phyloP scores from a whole-genome alignment of 2,888 invertebrate genomes.

The Dimorphilus gyrociliatus region DNA sequence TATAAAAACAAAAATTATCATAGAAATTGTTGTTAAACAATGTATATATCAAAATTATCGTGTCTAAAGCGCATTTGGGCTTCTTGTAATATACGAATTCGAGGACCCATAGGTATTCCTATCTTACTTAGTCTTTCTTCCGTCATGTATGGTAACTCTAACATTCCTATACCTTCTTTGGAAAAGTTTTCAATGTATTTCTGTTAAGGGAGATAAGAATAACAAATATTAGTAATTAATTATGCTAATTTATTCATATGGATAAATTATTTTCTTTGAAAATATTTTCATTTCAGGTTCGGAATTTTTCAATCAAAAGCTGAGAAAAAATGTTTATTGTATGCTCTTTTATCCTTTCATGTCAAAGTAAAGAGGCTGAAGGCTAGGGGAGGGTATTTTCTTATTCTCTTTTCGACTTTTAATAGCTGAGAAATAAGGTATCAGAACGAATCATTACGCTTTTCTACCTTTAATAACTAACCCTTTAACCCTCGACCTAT shows the following conservation, averaged over 20 bases:
- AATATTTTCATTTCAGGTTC: too few species aligned
- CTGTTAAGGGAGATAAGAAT: slow-evolving; percentile 42
- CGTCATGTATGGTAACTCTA: slow-evolving; percentile 72
- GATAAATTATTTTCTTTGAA: slow-evolving; percentile 2
- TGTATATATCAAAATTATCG: slow-evolving; percentile 28
- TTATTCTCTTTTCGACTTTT: too few species aligned
- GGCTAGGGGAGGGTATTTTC: too few species aligned
- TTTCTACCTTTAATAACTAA: too few species aligned
- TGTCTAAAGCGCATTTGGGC: slow-evolving; percentile 27
- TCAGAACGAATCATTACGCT: too few species aligned
- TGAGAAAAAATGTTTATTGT: too few species aligned
- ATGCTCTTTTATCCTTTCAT: too few species aligned
- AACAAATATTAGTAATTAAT: slow-evolving; percentile 3
- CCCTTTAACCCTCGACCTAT: too few species aligned
- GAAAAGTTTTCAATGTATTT: slow-evolving; percentile 70
- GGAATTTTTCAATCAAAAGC: too few species aligned
- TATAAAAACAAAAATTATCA: neutral
- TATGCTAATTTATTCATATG: neutral
- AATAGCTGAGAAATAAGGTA: too few species aligned
- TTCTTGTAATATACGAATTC: slow-evolving; percentile 70
- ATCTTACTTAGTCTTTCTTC: slow-evolving; percentile 71
- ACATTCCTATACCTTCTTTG: slow-evolving; percentile 63
- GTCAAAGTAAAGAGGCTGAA: too few species aligned
- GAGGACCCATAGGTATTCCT: slow-evolving; percentile 74
- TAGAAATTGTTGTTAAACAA: slow-evolving; percentile 13